Conservation (phyloP, 1,140 invertebrate genomes). For the Caerostris darwini region DNA sequence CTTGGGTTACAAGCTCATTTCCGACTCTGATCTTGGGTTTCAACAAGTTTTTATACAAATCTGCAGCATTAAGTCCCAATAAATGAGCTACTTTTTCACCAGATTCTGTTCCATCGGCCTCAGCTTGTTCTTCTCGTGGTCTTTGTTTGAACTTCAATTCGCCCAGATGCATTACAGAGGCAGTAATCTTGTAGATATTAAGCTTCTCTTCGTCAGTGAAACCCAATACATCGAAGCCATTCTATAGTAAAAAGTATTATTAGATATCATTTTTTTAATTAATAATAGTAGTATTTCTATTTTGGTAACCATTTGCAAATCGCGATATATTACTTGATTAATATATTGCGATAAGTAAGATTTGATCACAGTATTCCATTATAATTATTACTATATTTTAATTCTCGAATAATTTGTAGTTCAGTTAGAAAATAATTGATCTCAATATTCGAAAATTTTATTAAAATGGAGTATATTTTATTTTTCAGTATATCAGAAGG, state of each 20-base stretch:
- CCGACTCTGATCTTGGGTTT: slow-evolving; percentile 86
- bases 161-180: slow-evolving; percentile 86
- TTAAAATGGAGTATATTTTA: too few species aligned
- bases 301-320: too few species aligned
- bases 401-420: too few species aligned
- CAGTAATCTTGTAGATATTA: slow-evolving; percentile 85
- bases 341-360: too few species aligned
- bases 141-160: slow-evolving; percentile 86
- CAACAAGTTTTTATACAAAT: slow-evolving; percentile 84
- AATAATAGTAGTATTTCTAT: too few species aligned
- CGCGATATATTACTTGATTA: too few species aligned
- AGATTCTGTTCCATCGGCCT: slow-evolving; percentile 86
- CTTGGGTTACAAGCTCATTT: slow-evolving; percentile 86
- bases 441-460: too few species aligned
- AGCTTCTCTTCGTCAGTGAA: slow-evolving; percentile 85
- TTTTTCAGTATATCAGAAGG: too few species aligned
- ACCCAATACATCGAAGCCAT: slow-evolving; percentile 86
- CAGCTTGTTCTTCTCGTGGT: slow-evolving; percentile 86
- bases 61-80: slow-evolving; percentile 84
- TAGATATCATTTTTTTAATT: background rate
- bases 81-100: slow-evolving; percentile 85
- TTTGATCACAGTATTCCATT: too few species aligned
- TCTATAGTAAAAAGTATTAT: slow-evolving; percentile 69
- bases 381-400: too few species aligned
- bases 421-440: too few species aligned